Conservation (phyloP, 2,113 vertebrate species). For the Oxyura jamaicensis region DNA sequence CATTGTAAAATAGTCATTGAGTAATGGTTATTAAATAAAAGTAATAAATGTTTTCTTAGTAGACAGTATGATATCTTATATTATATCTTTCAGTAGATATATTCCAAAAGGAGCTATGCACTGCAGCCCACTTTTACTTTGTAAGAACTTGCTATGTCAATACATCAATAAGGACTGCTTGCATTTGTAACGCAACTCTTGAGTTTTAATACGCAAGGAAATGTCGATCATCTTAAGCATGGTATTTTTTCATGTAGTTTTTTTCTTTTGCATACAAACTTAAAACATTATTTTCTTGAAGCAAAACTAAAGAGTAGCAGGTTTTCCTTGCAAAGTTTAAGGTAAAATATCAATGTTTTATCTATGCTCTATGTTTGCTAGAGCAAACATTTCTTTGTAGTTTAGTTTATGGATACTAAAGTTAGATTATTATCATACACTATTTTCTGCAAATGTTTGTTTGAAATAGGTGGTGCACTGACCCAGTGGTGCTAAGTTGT, state of each 20-base stretch:
- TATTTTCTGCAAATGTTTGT: neutral
- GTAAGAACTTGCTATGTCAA: neutral
- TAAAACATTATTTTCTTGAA: neutral
- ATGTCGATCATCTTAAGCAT: neutral
- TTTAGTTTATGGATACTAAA: neutral
- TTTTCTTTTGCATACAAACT: neutral
- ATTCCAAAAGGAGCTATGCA: neutral
- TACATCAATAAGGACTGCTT: neutral
- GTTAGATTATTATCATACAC: neutral
- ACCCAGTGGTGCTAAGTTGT: constrained; percentile 79
- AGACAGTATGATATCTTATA: neutral
- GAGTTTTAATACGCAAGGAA: neutral
- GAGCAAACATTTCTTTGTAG: neutral
- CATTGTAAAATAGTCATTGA: neutral
- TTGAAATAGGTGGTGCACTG: constrained; percentile 88
- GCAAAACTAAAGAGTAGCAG: neutral
- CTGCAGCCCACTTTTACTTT: neutral
- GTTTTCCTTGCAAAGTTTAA: neutral
- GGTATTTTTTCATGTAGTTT: neutral
- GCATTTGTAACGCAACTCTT: neutral
- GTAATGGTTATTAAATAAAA: neutral
- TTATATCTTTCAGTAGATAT: neutral
- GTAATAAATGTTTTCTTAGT: neutral
- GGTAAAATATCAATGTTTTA: neutral
- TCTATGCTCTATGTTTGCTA: neutral